Evolutionary conservation across 1,140 invertebrate species (phyloP).

Genomic region (Drosophila saltans): DNA sequence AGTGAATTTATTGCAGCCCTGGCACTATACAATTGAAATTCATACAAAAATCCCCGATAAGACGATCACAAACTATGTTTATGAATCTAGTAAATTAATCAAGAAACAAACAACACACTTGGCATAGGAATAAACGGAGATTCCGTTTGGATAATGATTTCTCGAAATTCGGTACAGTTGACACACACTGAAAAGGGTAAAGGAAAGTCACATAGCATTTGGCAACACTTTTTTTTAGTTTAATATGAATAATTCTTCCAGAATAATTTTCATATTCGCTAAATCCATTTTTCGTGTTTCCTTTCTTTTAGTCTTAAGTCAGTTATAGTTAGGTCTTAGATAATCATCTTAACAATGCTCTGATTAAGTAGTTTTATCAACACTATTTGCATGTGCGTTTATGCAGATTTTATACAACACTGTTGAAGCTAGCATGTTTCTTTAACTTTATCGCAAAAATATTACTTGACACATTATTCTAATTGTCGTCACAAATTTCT

Average conservation of each 20-base stretch:
- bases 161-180: too few relatives aligned
- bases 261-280: too few relatives aligned
- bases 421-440: conserved; percentile 23
- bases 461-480: neutral
- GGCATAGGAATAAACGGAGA: too few relatives aligned
- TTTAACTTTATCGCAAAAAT: conserved; percentile 35
- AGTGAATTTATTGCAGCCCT: conserved; percentile 45
- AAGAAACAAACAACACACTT: too few relatives aligned
- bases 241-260: too few relatives aligned
- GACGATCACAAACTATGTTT: conserved; percentile 20
- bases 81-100: too few relatives aligned
- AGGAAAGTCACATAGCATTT: too few relatives aligned
- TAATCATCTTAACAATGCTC: neutral
- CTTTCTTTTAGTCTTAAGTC: too few relatives aligned
- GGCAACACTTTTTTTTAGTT: too few relatives aligned
- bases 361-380: neutral
- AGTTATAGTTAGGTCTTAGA: neutral
- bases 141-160: too few relatives aligned
- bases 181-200: too few relatives aligned
- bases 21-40: neutral
- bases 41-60: neutral
- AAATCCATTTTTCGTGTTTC: too few relatives aligned
- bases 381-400: conserved; percentile 15
- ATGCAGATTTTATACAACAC: conserved; percentile 49
- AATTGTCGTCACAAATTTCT: neutral